phyloP scores from a whole-genome alignment of 2,888 invertebrate genomes.

The Scelioninae gen. 2 region DNA sequence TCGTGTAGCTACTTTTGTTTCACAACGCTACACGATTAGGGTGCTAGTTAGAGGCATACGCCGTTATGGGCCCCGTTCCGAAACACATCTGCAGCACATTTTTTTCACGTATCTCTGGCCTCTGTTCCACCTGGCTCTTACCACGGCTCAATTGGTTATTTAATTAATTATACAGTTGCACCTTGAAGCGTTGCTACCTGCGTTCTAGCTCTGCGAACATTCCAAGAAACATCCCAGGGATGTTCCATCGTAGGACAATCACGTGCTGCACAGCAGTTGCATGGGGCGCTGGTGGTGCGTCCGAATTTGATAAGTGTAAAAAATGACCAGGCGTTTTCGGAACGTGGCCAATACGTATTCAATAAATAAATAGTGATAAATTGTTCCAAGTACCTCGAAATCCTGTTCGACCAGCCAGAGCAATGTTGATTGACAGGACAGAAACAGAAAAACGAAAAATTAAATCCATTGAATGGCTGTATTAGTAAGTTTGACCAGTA shows the following conservation, averaged over 20 bases:
- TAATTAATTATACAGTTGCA: no score
- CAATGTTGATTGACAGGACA: conserved; percentile 83
- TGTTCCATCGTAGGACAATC: conserved; percentile 13
- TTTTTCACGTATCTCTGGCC: conserved; percentile 43
- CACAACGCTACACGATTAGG: conserved; percentile 63
- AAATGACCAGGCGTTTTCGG: conserved; percentile 71
- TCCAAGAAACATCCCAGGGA: conserved; percentile 38
- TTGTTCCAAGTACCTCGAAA: conserved; percentile 85
- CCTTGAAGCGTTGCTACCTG: background rate
- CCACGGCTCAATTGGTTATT: no score
- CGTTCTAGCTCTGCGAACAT: conserved; percentile 29
- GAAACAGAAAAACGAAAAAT: conserved; percentile 79
- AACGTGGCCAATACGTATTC: conserved; percentile 70
- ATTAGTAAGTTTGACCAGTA: conserved; percentile 47
- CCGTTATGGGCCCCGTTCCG: conserved; percentile 63
- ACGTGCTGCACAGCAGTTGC: conserved; percentile 35
- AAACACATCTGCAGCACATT: conserved; percentile 54
- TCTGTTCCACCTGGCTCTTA: no score
- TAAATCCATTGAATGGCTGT: conserved; percentile 64
- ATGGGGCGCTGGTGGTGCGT: conserved; percentile 22
- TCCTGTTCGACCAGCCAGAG: conserved; percentile 83
- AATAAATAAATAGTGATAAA: conserved; percentile 72
- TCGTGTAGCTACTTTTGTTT: conserved; percentile 59
- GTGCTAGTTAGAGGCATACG: conserved; percentile 62
- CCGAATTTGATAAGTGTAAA: conserved; percentile 51